Percentiles rank a stretch among this genome's conserved stretches.
These are phyloP conservation scores for Serinus canaria DNA, from an alignment of 2,113 vertebrate genomes.

Conservation along the genomic window DNA sequence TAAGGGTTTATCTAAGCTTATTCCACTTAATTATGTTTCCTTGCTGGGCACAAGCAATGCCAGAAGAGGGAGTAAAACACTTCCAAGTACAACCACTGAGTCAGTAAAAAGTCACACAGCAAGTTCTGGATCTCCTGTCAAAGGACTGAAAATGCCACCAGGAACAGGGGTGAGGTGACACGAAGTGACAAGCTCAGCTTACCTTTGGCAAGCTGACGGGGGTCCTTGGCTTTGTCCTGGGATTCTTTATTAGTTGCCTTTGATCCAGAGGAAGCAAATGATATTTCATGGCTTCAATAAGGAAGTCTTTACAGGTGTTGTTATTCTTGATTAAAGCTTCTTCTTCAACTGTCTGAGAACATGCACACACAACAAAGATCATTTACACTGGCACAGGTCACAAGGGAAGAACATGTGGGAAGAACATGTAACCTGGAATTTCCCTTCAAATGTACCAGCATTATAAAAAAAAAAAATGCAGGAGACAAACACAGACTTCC, in stretches of 20 bases:
- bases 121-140: neutral
- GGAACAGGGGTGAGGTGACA: neutral
- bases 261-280: conserved; percentile 95
- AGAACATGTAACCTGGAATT: neutral
- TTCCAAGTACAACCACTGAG: neutral
- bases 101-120: neutral
- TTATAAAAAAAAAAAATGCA: neutral
- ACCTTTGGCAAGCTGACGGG: conserved; percentile 92
- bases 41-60: neutral
- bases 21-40: neutral
- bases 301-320: conserved; percentile 96
- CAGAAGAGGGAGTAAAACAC: neutral
- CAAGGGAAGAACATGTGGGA: neutral
- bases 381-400: neutral
- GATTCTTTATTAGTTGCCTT: conserved; percentile 93
- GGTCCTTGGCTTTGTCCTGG: conserved; percentile 91
- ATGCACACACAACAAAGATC: neutral
- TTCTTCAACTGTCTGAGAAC: conserved; percentile 90
- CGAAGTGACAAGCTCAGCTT: neutral
- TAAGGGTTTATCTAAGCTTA: neutral
- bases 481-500: neutral
- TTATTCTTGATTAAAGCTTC: conserved; percentile 98
- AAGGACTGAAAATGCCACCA: neutral
- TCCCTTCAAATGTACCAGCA: neutral
- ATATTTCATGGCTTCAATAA: conserved; percentile 98